Evolutionary conservation across 2,797 vertebrate species (phyloP).

Genomic region (Caiman crocodilus): DNA sequence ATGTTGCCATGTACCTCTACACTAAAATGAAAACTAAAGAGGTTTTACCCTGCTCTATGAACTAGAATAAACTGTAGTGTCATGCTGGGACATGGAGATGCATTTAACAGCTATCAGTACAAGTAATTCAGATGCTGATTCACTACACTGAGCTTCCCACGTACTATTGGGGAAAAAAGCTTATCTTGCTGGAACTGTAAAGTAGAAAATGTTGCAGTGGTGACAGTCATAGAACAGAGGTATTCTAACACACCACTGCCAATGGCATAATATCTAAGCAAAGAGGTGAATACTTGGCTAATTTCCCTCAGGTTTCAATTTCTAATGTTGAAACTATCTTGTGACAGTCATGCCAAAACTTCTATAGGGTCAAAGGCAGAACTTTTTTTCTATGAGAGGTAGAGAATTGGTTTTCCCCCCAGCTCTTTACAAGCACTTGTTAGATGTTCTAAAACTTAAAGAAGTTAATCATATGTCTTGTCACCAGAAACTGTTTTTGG

Average conservation of each 20-base stretch:
- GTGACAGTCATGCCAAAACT: neutral
- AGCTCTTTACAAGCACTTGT: no score
- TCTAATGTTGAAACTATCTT: neutral
- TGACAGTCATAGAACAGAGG: no score
- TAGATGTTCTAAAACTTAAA: no score
- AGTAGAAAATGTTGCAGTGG: neutral
- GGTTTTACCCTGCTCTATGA: neutral
- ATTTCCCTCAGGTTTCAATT: neutral
- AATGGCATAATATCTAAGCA: no score
- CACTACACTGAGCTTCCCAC: neutral
- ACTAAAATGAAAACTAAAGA: neutral
- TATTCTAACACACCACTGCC: no score
- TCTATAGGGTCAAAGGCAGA: neutral
- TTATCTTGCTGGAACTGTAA: neutral
- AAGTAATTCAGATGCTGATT: neutral
- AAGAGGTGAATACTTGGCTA: neutral
- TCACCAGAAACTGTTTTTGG: neutral
- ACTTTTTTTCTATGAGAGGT: neutral
- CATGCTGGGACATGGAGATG: neutral
- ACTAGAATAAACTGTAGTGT: neutral
- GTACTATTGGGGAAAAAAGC: accelerated
- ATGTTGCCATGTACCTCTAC: neutral
- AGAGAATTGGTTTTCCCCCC: no score
- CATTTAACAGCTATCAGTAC: neutral
- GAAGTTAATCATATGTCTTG: neutral